Base-by-base conservation (phyloP, 2,113 vertebrate genomes). In the Cathartes aura region DNA sequence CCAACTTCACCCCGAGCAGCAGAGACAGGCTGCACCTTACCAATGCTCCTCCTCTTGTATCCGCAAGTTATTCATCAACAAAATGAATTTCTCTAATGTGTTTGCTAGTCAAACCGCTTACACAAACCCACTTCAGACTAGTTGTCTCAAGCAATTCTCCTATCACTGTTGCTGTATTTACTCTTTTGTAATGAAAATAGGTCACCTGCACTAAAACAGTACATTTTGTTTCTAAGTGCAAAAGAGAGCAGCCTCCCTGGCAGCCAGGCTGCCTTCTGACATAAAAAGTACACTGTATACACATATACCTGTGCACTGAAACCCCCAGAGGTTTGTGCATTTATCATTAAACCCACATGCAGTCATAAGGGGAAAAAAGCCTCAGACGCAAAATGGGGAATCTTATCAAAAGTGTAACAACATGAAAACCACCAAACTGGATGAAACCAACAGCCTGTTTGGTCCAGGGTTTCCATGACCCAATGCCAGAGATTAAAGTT, bases 151-250 rank as follows among this genome's bases (percentile, higher is more conserved):
- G 72, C 67, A 60, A 52, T 66, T 62, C 55, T 75, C 58, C 32
- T 30, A 38, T 85, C 50, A 4, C 20, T 50, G 45, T 2, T 79
- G 62, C 82, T 40, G 19, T 50, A 89, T 91, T 64, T 89, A 84
- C 73, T 68, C 64, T 95, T 76, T 62, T 76, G 45, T 82, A 82
- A 93, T n/a, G 82, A 63, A 94, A 92, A 93, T 43, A 87, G 88
- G 81, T 94, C 91, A 80, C 70, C 82, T 82, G 80, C 50, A 62
- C 71, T 78, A 66, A 66, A 92, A 6, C 47, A 73, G 89, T 47
- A 80, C n/a, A 47, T 90, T 73, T 59, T 82, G 78, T 81, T 94
- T 91, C 52, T 43, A 36, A 68, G 62, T 17, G 36, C 60, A 80
- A 53, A 29, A 82, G 22, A 78, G n/a, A 91, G 81, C 9, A 79